Evolutionary conservation across 2,888 invertebrate genomes (phyloP), one percentile per base, ranked within the genome.

Genomic region (Phengaris alcon): DNA sequence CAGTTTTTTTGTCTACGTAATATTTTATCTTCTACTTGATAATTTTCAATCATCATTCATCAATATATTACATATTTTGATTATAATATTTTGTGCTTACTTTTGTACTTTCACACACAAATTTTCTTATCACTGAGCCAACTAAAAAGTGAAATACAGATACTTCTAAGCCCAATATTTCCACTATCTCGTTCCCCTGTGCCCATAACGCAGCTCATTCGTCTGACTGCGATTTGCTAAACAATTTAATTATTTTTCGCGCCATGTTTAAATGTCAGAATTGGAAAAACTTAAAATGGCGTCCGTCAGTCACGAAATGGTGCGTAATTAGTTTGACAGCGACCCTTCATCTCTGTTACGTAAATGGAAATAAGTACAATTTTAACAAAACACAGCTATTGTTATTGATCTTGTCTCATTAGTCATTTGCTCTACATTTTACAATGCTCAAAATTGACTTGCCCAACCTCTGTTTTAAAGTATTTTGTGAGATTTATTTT

Each of bases 161-260:
- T 35, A 35, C 35, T 35, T 35, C 4, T 48, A 8, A 48, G 1
- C 6, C 6, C 9, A 44, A 48, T 15, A 55, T 15, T 72, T 10
- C 52, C 51, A n/a, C 73, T 69, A 54, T 51, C 76, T 15, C 76
- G 9, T 77, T n/a, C 8, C 72, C 54, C 72, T 54, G 72, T 72
- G 35, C 72, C 54, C 12, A 72, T 72, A 72, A 54, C 13, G 35
- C 15, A 72, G 48, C 72, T 72, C 52, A 72, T 72, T 72, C 54
- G 54, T 72, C 72, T 54, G 51, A 72, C 72, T 72, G 72, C 72
- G 72, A 72, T 72, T 72, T 22, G 22, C 72, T 72, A 54, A 72
- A 51, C 72, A 22, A 72, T 72, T 72, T 72, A 54, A 72, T 72
- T 72, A 72, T 54, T 72, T 72, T 72, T 22, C 48, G 72, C 54